Percentiles rank a stretch among this genome's conserved stretches.
Evolutionary conservation across 2,888 invertebrate genomes (phyloP).

Genomic region (Epiblema foenella): DNA sequence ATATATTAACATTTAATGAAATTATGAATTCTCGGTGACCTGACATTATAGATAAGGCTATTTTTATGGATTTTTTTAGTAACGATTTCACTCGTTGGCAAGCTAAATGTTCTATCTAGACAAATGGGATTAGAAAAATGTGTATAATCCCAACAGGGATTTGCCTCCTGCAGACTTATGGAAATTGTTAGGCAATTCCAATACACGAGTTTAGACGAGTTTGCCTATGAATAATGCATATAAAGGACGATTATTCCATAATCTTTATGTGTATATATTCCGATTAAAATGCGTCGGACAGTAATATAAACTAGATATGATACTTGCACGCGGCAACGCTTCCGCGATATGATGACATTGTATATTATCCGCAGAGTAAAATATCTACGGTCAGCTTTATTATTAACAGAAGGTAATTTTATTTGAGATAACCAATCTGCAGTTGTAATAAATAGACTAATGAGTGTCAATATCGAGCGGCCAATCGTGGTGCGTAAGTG

Average conservation of each 20-base stretch:
- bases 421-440: slow-evolving; percentile 77
- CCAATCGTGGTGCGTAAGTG: slow-evolving; percentile 60
- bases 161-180: slow-evolving; percentile 28
- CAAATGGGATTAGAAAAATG: slow-evolving; percentile 5
- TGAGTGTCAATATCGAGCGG: slow-evolving; percentile 78
- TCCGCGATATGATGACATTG: slow-evolving; percentile 59
- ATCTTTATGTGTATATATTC: slow-evolving; percentile 52
- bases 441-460: slow-evolving; percentile 78
- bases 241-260: slow-evolving; percentile 52
- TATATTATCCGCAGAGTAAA: slow-evolving; percentile 49
- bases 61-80: neutral
- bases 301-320: slow-evolving; percentile 40
- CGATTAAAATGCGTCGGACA: slow-evolving; percentile 50
- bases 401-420: slow-evolving; percentile 72
- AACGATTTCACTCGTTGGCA: slow-evolving; percentile 18
- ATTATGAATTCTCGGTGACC: slow-evolving; percentile 24
- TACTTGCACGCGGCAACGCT: slow-evolving; percentile 48
- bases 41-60: slow-evolving; percentile 23
- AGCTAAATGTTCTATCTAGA: neutral
- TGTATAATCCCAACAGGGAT: slow-evolving; percentile 19
- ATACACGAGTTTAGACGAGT: slow-evolving; percentile 51
- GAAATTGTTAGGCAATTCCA: slow-evolving; percentile 43
- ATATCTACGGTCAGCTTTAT: slow-evolving; percentile 55
- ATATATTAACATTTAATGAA: slow-evolving; percentile 31
- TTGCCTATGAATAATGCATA: slow-evolving; percentile 56